Base-by-base conservation (phyloP, 2,113 vertebrate genomes). In the Limnothrissa miodon region DNA sequence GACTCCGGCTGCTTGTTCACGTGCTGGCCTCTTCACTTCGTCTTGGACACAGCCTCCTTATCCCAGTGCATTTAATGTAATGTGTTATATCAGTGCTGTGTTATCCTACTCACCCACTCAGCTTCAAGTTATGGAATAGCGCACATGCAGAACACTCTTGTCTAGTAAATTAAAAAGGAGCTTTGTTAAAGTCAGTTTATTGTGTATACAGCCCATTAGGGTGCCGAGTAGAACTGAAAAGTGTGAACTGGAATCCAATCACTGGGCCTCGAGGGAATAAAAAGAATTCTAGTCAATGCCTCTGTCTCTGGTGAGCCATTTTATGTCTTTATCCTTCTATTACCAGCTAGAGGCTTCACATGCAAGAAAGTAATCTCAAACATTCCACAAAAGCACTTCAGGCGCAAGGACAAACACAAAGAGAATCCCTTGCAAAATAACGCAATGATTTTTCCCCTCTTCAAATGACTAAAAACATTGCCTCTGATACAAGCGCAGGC, bases 121-220 rank as follows among this genome's bases (percentile, higher is more conserved):
- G 10, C 36, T 74, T 36, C 66, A 29, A 13, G 42, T 29, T 5
- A 19, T 74, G 66, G 36, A 33, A 36, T 33, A 74, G 29, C 11
- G 11, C 66, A 74, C 11, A 42, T 42, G 42, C 42, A 11, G 29
- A 36, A 29, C 25, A 33, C 13, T n/a, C n/a, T 74, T 0, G 66
- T 15, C 66, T 17, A 36, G 66, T 74, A 15, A 74, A 33, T 1
- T 74, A 4, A 74, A 74, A 74, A 74, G 66, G 11, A 74, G 66
- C 66, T 74, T 74, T 74, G 66, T 74, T 74, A 17, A 74, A 33
- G 36, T 74, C 25, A 70, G 13, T 70, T 70, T 36, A 36, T 74
- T 74, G 66, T 74, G 66, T 39, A 74, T 36, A 74, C 66, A 74
- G 15, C 29, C 13, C 66, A 36, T 74, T 36, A 74, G 4, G 66